A percentile compares a stretch with the other conserved stretches of the same genome.
Conservation (phyloP, 2,888 invertebrate species). For the Tupiocoris notatus region DNA sequence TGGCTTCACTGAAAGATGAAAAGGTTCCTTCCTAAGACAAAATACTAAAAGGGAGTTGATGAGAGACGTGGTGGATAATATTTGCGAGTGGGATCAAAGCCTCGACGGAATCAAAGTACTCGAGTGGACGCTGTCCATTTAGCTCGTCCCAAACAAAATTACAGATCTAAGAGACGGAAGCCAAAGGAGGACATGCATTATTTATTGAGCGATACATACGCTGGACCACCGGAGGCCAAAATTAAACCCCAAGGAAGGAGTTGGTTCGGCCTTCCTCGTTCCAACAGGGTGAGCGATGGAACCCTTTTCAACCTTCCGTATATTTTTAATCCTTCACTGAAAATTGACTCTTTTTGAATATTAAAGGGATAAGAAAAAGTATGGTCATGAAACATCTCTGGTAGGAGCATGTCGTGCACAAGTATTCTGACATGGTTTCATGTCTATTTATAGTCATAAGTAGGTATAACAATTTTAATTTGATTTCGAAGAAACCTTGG, state of each 20-base stretch:
- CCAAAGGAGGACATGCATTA: constrained; percentile 48
- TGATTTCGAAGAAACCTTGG: not conserved
- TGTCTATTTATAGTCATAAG: no score
- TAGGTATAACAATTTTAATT: not conserved
- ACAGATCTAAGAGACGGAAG: constrained; percentile 48
- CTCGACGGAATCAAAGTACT: constrained; percentile 47
- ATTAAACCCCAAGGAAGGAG: constrained; percentile 46
- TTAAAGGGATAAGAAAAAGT: not conserved
- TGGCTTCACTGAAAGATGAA: constrained; percentile 37
- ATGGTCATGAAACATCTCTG: not conserved
- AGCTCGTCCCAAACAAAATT: constrained; percentile 47
- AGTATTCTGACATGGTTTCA: no score
- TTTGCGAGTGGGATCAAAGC: constrained; percentile 47
- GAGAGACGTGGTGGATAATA: constrained; percentile 43
- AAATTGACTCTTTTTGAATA: not conserved
- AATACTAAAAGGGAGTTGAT: constrained; percentile 44
- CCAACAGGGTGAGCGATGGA: not conserved
- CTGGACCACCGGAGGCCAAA: constrained; percentile 43
- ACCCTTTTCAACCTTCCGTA: constrained; percentile 19
- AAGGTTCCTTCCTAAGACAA: constrained; percentile 44
- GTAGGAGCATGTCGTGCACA: no score
- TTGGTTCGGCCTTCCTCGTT: constrained; percentile 19
- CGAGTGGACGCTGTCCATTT: constrained; percentile 48
- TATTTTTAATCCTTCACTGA: not conserved
- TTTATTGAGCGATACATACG: constrained; percentile 48